Evolutionary conservation across 2,797 vertebrate species (phyloP).

Genomic region (Synanceia verrucosa): DNA sequence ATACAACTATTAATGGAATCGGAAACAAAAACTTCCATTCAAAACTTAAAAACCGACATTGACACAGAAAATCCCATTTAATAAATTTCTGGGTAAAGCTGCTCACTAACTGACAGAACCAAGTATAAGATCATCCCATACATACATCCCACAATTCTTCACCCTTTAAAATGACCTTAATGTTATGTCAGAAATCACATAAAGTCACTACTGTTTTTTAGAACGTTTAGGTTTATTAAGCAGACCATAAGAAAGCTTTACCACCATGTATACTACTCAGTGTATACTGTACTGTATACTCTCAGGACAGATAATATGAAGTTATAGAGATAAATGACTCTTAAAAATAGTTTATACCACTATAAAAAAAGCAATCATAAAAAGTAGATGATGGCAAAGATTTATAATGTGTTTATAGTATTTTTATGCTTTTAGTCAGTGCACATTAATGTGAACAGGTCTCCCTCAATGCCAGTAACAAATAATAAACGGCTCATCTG

Average conservation of each 20-base stretch:
- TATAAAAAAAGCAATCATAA: neutral
- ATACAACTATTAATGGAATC: neutral
- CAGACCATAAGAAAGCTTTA: neutral
- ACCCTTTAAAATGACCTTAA: neutral
- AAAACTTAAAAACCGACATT: neutral
- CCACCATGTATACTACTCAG: too few relatives aligned
- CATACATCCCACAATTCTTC: neutral
- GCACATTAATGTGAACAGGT: neutral
- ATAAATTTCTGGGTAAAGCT: neutral
- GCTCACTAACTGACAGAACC: too few relatives aligned
- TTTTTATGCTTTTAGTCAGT: neutral
- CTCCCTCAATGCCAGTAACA: conserved; percentile 17
- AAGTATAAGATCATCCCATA: too few relatives aligned
- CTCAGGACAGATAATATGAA: neutral
- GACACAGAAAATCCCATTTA: neutral
- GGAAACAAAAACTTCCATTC: neutral
- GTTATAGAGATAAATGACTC: neutral
- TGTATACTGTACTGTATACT: too few relatives aligned
- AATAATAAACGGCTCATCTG: conserved; percentile 39
- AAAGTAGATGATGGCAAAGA: neutral
- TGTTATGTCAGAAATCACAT: neutral
- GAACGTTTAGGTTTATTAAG: too few relatives aligned
- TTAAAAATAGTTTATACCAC: neutral
- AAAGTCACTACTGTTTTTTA: neutral
- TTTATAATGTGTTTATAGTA: neutral